Evolutionary conservation across 2,113 vertebrate species (phyloP).

Genomic region (Sapajus apella): DNA sequence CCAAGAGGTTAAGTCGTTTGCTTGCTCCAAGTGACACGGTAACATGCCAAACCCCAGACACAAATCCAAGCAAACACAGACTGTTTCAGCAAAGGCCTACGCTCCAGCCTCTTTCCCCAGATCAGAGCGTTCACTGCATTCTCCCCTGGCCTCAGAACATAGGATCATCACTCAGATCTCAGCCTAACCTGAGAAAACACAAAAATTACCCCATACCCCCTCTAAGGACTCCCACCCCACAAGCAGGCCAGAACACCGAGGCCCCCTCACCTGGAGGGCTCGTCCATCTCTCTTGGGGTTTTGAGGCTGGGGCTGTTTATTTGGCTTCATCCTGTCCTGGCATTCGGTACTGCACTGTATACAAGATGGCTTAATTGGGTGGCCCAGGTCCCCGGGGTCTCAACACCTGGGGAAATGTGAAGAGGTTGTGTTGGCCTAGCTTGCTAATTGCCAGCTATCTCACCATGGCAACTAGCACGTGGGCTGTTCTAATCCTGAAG

Average conservation of each 20-base stretch:
- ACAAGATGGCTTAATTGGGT: constrained; percentile 50
- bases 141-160: neutral
- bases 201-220: neutral
- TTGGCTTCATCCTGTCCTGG: constrained; percentile 71
- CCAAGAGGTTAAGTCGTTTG: too few species aligned
- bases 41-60: neutral
- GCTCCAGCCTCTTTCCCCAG: neutral
- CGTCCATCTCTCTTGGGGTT: constrained; percentile 37
- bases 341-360: constrained; percentile 13
- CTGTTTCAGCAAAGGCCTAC: neutral
- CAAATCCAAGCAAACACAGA: neutral
- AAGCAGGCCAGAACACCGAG: neutral
- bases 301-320: constrained; percentile 41
- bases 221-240: neutral
- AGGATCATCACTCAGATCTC: neutral
- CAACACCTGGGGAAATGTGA: neutral
- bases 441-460: constrained; percentile 44
- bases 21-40: neutral
- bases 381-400: neutral
- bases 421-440: neutral
- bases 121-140: neutral
- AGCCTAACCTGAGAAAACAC: neutral
- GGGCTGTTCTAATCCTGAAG: neutral
- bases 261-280: constrained; percentile 56
- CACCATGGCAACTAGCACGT: constrained; percentile 21